A percentile compares a stretch with the other conserved stretches of the same genome.
phyloP scores from a whole-genome alignment of 2,888 invertebrate species.

The Congeria kusceri region DNA sequence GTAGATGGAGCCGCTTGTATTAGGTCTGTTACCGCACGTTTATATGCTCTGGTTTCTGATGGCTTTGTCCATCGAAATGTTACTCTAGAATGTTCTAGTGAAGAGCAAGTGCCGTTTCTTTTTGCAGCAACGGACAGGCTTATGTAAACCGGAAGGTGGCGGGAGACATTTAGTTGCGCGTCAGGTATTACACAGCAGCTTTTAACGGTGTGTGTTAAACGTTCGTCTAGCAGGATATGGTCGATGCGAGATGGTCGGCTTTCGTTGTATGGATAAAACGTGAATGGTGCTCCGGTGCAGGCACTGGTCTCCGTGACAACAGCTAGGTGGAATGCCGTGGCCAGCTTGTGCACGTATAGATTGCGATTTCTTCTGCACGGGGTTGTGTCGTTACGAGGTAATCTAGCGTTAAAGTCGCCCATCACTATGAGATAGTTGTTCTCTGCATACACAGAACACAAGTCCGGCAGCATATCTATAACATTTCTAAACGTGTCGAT shows the following conservation, averaged over 20 bases:
- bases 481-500: not conserved
- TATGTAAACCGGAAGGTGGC: not conserved
- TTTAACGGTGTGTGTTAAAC: not conserved
- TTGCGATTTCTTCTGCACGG: not conserved
- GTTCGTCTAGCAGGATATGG: not conserved
- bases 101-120: not conserved
- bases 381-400: not conserved
- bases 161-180: not conserved
- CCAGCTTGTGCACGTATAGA: not conserved
- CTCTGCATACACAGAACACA: not conserved
- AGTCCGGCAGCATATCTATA: not conserved
- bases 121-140: not conserved
- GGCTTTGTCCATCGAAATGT: not conserved
- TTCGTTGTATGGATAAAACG: not conserved
- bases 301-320: not conserved
- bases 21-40: not conserved
- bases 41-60: not conserved
- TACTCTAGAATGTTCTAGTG: not conserved
- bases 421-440: not conserved
- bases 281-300: not conserved
- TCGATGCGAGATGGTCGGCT: not conserved
- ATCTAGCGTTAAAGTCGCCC: slow-evolving; percentile 3
- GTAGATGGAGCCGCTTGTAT: not conserved
- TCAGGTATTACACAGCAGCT: not conserved
- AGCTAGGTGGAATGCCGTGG: not conserved